phyloP scores from a whole-genome alignment of 1,140 invertebrate genomes.

The Drosophila baimaii region DNA sequence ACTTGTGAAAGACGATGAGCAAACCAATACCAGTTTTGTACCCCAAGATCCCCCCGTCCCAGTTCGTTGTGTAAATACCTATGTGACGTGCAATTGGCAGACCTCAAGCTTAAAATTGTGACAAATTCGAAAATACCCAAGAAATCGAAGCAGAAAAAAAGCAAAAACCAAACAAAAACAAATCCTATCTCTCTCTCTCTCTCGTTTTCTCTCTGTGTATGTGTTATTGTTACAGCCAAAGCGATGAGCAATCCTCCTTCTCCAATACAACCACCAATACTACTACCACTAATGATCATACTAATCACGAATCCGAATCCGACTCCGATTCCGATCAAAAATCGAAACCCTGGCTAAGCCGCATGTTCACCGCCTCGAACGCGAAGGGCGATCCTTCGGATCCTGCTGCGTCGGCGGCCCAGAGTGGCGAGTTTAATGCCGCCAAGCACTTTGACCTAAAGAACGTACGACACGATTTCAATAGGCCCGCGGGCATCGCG shows the following conservation, averaged over 20 bases:
- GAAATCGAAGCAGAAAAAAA: constrained; percentile 27
- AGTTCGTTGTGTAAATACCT: constrained; percentile 44
- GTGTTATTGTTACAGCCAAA: constrained; percentile 84
- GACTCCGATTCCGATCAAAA: constrained; percentile 65
- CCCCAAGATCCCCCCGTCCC: constrained; percentile 29
- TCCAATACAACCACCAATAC: constrained; percentile 68
- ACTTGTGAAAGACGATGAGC: constrained; percentile 47
- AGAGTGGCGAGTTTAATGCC: constrained; percentile 71
- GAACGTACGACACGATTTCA: constrained; percentile 81
- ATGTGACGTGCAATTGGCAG: constrained; percentile 52
- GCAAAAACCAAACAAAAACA: constrained; percentile 51
- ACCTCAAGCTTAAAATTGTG: constrained; percentile 7
- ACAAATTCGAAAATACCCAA: constrained; percentile 45
- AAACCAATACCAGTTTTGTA: constrained; percentile 33
- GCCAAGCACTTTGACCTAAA: constrained; percentile 83
- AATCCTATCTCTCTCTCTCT: constrained; percentile 68
- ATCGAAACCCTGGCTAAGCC: constrained; percentile 83
- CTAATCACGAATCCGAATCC: constrained; percentile 70
- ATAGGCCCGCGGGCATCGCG: constrained; percentile 79
- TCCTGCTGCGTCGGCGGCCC: constrained; percentile 27
- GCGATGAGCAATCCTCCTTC: constrained; percentile 78
- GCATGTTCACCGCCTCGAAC: constrained; percentile 70
- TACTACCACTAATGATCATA: constrained; percentile 79
- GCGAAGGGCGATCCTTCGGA: constrained; percentile 51
- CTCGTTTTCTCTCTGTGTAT: constrained; percentile 76